Percentiles rank a stretch among this genome's conserved stretches.
These are phyloP conservation scores for Metalampra italica DNA, from an alignment of 2,888 invertebrate species.

Conservation along the genomic window DNA sequence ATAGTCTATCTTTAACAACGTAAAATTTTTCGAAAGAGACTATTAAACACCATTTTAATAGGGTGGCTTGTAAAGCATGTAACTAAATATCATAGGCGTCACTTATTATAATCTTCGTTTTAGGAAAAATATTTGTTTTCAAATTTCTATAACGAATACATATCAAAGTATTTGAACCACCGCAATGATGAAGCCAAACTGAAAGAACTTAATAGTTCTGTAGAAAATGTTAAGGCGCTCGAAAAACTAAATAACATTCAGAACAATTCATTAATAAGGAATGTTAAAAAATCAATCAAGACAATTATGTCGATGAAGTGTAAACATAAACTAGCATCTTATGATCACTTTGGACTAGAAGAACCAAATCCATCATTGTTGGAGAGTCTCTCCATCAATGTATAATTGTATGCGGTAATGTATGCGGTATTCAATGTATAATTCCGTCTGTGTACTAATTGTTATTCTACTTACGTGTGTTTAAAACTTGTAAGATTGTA, in stretches of 20 bases:
- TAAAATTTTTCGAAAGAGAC: too few relatives aligned
- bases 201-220: not conserved
- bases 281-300: not conserved
- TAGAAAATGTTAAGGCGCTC: not conserved
- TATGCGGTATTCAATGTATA: not conserved
- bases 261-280: not conserved
- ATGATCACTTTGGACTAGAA: not conserved
- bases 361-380: not conserved
- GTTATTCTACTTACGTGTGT: not conserved
- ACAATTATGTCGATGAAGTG: not conserved
- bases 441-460: not conserved
- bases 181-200: not conserved
- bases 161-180: not conserved
- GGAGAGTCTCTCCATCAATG: too few relatives aligned
- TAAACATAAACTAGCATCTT: not conserved
- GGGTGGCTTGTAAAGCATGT: not conserved
- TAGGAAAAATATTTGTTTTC: conserved; percentile 23
- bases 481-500: too few relatives aligned
- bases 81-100: not conserved
- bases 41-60: too few relatives aligned
- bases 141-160: not conserved
- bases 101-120: conserved; percentile 14
- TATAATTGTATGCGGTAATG: too few relatives aligned
- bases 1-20: too few relatives aligned
- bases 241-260: not conserved